These are phyloP conservation scores for Drosophila flavopinicola DNA, from an alignment of 2,888 invertebrate genomes.

Conservation along the genomic window DNA sequence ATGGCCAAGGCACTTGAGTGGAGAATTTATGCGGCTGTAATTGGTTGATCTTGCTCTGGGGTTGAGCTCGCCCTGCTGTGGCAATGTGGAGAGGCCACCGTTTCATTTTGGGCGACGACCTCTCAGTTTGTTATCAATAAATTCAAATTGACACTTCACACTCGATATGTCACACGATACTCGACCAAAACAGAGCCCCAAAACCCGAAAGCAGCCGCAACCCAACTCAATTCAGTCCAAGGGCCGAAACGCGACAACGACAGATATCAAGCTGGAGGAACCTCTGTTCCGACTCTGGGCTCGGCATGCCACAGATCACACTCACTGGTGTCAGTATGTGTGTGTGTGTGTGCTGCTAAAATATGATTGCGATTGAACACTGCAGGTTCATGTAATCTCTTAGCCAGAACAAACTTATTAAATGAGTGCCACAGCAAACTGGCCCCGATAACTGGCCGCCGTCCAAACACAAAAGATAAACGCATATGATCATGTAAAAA, in stretches of 20 bases:
- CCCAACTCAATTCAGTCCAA: conserved; percentile 59
- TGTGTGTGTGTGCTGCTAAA: conserved; percentile 38
- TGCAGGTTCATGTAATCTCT: conserved; percentile 84
- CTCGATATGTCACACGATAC: conserved; percentile 84
- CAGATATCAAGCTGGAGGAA: conserved; percentile 63
- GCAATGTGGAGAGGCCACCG: conserved; percentile 35
- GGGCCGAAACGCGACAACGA: conserved; percentile 47
- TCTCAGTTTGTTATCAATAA: conserved; percentile 83
- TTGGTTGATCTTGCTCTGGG: conserved; percentile 50
- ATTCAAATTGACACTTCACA: conserved; percentile 84
- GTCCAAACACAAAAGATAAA: conserved; percentile 76
- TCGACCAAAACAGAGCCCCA: conserved; percentile 41
- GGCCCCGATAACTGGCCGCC: conserved; percentile 68
- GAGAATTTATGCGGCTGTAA: conserved; percentile 68
- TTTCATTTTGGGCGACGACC: conserved; percentile 50
- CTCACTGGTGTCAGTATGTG: not conserved
- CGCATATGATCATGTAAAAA: conserved; percentile 81
- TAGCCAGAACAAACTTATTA: conserved; percentile 78
- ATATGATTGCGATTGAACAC: conserved; percentile 82
- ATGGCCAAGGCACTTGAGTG: conserved; percentile 67
- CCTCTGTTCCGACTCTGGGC: conserved; percentile 8
- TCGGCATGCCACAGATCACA: conserved; percentile 29
- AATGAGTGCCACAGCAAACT: conserved; percentile 79
- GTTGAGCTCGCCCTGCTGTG: no score
- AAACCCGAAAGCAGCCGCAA: conserved; percentile 24